Conservation (phyloP, 2,113 vertebrate species). For the Noctilio leporinus region DNA sequence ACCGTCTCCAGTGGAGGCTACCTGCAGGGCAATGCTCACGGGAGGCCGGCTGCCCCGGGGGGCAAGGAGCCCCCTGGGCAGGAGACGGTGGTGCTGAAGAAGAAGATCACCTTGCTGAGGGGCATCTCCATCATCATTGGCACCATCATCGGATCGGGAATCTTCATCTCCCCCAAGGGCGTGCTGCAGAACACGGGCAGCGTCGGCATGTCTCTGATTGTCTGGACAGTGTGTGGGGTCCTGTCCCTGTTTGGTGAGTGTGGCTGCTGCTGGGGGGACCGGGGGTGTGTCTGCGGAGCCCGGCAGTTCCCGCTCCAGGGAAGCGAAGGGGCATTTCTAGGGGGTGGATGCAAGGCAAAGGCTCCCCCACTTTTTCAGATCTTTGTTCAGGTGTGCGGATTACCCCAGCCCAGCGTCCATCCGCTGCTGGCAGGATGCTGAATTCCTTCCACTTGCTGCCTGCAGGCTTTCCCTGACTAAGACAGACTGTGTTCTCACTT, state of each 20-base stretch:
- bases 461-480: neutral
- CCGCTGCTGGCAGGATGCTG: neutral
- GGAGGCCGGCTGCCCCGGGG: slow-evolving; percentile 54
- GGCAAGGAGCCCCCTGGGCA: slow-evolving; percentile 38
- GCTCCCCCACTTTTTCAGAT: neutral
- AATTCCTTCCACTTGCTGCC: neutral
- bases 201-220: slow-evolving; percentile 90
- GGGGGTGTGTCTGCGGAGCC: neutral
- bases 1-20: slow-evolving; percentile 72
- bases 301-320: neutral
- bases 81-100: slow-evolving; percentile 86
- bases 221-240: slow-evolving; percentile 92
- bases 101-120: slow-evolving; percentile 92
- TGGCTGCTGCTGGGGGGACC: neutral
- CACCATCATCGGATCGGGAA: slow-evolving; percentile 95
- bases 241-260: slow-evolving; percentile 96
- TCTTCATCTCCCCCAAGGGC: slow-evolving; percentile 97
- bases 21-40: slow-evolving; percentile 59
- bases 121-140: slow-evolving; percentile 95
- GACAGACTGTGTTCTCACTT: neutral
- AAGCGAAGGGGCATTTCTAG: neutral
- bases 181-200: slow-evolving; percentile 92
- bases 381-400: neutral
- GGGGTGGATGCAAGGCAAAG: neutral
- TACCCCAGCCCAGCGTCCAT: neutral